Evolutionary conservation across 1,140 invertebrate genomes (phyloP).

Genomic region (Zaprionus gabonicus): DNA sequence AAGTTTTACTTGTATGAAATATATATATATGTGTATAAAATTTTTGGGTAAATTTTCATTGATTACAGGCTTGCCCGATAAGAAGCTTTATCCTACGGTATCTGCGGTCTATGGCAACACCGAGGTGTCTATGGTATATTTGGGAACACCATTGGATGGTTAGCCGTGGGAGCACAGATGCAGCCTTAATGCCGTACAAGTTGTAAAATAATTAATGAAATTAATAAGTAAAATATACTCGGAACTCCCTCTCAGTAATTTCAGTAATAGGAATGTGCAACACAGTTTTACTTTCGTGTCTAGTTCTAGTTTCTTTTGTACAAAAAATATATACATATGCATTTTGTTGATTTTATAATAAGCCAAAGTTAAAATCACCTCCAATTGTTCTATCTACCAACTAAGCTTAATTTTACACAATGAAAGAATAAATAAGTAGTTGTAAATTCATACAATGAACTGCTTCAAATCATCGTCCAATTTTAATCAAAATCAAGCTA

Average conservation of each 20-base stretch:
- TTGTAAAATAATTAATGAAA: constrained; percentile 63
- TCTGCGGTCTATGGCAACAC: constrained; percentile 99
- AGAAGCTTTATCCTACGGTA: constrained; percentile 97
- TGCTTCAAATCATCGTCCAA: constrained; percentile 17
- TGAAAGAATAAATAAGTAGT: constrained; percentile 69
- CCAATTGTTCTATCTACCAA: constrained; percentile 50
- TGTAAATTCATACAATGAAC: constrained; percentile 86
- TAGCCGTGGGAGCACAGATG: constrained; percentile 85
- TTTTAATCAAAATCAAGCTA: neutral
- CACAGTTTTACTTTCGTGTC: constrained; percentile 41
- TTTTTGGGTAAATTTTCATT: constrained; percentile 20
- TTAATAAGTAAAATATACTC: constrained; percentile 37
- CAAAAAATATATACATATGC: constrained; percentile 52
- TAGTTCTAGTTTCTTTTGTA: constrained; percentile 67
- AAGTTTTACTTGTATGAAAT: constrained; percentile 34
- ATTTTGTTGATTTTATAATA: constrained; percentile 66
- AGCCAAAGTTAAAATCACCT: constrained; percentile 63
- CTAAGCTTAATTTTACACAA: constrained; percentile 69
- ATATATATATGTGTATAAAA: neutral
- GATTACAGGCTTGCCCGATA: constrained; percentile 94
- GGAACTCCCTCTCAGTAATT: constrained; percentile 34
- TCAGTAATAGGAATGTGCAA: constrained; percentile 34
- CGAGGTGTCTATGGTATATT: constrained; percentile 99
- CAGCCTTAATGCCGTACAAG: constrained; percentile 68
- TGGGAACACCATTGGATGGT: constrained; percentile 97